Base-by-base conservation (phyloP, 1,140 invertebrate genomes). In the Drosophila micromelanica region DNA sequence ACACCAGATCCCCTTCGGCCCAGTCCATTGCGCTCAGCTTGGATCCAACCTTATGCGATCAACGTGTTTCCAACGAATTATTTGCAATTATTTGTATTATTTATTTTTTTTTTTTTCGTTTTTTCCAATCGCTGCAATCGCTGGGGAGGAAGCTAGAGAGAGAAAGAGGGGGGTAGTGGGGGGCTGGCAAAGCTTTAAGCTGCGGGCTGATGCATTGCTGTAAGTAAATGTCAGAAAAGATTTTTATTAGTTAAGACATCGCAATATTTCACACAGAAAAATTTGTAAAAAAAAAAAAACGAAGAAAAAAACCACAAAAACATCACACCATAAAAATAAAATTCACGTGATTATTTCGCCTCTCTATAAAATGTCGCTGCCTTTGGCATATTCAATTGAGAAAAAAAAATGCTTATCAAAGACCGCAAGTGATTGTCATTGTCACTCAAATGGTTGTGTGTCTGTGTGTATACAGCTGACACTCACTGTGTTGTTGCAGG, bases 1-100 rank as follows among this genome's bases (percentile, higher is more conserved):
- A 98, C 78, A 98, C 96, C 92, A 97, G 94, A 91, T 98, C 97
- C 49, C 97, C 97, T 78, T 94, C 93, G 73, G 92, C 91, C 95
- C 95, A 95, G 86, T 95, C 94, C 92, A 92, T 92, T 48, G 43
- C 42, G 62, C 15, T 63, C 32, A 13, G 35, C 9, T 37, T 30
- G 9, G 32, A 9, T 30, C n/a, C 1, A 17, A 32, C n/a, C 23
- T 12, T 27, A n/a, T 48, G 5, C 15, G 54, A 17, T 15, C 51
- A 45, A 45, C 48, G 35, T 51, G 35, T 51, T 51, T 37, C 32
- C 49, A 52, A 2, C 43, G 6, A 60, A 45, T 20, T 60, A 27
- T 52, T 32, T 11, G 20, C 48, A 35, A 51, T 20, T 69, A 43
- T 55, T 30, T 35, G 32, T 46, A 15, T 48, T 23, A n/a, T 59